Percentiles rank a stretch among this genome's conserved stretches.
phyloP scores from a whole-genome alignment of 64 coral and sea anemone genomes.

The Montipora cactus region DNA sequence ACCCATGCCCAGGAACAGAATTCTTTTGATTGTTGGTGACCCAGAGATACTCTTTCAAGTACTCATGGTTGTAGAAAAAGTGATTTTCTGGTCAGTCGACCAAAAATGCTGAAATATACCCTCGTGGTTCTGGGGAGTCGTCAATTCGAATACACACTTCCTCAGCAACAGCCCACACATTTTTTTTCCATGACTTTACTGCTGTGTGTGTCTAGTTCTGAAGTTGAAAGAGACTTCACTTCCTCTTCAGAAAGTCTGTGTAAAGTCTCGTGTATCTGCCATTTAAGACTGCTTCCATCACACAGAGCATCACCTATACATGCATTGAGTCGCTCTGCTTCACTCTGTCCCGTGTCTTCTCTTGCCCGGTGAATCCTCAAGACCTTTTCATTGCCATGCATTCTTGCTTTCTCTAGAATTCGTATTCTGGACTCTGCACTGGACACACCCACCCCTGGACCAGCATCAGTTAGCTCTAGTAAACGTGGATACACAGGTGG shows the following conservation, averaged over 20 bases:
- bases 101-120: no score
- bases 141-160: background rate
- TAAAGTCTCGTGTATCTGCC: conserved; percentile 62
- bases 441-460: conserved; percentile 59
- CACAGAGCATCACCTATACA: conserved; percentile 67
- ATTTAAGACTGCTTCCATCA: conserved; percentile 60
- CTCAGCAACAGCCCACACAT: background rate
- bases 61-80: no score
- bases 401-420: conserved; percentile 68
- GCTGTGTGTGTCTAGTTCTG: no score
- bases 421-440: conserved; percentile 66
- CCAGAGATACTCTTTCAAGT: no score
- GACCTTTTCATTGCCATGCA: conserved; percentile 65
- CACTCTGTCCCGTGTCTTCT: conserved; percentile 69
- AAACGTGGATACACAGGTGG: conserved; percentile 65
- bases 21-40: no score
- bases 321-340: conserved; percentile 60
- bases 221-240: conserved; percentile 7
- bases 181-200: background rate
- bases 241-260: conserved; percentile 63
- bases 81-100: no score
- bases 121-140: no score
- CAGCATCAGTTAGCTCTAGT: conserved; percentile 79
- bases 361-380: conserved; percentile 69
- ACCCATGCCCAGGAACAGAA: no score